Conservation (phyloP, 2,113 vertebrate genomes). For the Irena cyanogastra region DNA sequence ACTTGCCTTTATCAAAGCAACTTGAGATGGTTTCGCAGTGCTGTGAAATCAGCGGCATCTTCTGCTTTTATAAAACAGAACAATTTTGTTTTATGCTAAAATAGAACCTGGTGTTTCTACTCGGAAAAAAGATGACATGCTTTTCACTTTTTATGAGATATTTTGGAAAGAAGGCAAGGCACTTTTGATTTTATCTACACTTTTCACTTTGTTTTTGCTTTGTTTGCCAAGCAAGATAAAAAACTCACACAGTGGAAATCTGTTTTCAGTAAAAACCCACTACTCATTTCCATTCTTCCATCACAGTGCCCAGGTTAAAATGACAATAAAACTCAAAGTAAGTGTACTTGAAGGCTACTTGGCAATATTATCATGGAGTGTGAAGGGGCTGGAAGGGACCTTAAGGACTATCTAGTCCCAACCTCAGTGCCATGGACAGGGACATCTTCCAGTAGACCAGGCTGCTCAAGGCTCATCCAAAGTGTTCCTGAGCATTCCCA, state of each 20-base stretch:
- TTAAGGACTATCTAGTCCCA: background rate
- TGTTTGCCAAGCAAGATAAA: background rate
- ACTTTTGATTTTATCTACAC: accelerated
- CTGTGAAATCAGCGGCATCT: background rate
- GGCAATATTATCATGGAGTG: background rate
- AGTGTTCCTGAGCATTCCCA: background rate
- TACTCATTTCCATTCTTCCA: background rate
- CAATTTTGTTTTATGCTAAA: background rate
- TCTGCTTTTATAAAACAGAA: background rate
- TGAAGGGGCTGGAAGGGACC: no score
- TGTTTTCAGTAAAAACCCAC: background rate
- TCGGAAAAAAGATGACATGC: accelerated
- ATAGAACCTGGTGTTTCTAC: background rate
- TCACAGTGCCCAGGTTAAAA: background rate
- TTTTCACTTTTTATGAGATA: background rate
- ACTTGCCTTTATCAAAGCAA: background rate
- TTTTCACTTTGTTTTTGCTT: background rate
- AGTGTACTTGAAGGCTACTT: background rate
- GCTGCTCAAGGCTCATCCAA: background rate
- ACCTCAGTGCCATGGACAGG: accelerated
- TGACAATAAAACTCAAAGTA: background rate
- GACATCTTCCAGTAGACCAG: background rate
- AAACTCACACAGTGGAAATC: background rate
- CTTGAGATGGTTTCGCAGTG: accelerated
- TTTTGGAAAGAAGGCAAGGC: background rate